Percentiles rank a stretch among this genome's conserved stretches.
Conservation (phyloP, 2,113 vertebrate genomes). For the Leucoraja erinaceus region DNA sequence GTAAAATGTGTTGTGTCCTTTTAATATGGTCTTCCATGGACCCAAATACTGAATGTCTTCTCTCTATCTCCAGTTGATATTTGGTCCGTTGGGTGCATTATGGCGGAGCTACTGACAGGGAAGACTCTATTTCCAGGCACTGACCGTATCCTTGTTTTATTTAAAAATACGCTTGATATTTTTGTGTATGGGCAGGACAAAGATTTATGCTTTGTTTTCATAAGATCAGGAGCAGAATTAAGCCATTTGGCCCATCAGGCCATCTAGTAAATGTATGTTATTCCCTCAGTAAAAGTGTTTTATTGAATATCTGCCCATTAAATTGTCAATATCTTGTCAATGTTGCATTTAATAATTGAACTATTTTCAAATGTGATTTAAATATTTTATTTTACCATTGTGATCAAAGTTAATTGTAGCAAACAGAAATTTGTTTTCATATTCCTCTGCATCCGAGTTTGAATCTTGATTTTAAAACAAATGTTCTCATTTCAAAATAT, state of each 20-base stretch:
- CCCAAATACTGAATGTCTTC: constrained; percentile 41
- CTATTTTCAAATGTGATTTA: background rate
- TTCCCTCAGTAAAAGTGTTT: background rate
- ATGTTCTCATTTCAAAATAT: background rate
- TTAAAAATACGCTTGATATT: background rate
- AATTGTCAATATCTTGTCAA: background rate
- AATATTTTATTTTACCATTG: background rate
- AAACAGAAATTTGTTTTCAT: background rate
- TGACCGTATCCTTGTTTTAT: constrained; percentile 84
- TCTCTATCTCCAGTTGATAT: constrained; percentile 79
- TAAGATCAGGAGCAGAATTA: background rate
- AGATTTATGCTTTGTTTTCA: background rate
- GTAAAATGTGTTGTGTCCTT: background rate
- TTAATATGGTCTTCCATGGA: background rate
- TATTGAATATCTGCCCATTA: background rate
- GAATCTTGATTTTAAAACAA: background rate
- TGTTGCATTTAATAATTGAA: background rate
- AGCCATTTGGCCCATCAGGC: too few relatives aligned
- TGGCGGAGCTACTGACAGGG: constrained; percentile 95
- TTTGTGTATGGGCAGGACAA: too few relatives aligned
- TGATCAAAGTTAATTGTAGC: background rate
- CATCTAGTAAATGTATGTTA: background rate
- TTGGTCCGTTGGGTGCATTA: constrained; percentile 99
- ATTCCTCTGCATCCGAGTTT: background rate
- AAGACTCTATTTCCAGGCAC: constrained; percentile 92